Base-by-base conservation (phyloP, 2,888 invertebrate genomes). In the Amphipyra tragopoginis region DNA sequence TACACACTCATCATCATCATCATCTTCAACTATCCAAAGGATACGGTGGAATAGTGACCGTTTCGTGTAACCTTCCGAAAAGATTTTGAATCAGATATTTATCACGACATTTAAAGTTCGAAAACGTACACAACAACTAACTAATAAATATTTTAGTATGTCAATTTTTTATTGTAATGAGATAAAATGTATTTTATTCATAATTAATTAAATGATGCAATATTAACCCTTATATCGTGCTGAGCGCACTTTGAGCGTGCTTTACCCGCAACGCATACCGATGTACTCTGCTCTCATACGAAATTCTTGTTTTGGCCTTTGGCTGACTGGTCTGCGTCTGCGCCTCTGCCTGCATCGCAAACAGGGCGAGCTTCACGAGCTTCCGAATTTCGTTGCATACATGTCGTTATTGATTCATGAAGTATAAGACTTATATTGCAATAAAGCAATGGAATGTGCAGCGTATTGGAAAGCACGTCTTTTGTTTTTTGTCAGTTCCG, bases 251-350 rank as follows among this genome's bases (percentile, higher is more conserved):
- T 3, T 29, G 70, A 57, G 81, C 85, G 85, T 85, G 85, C 75
- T 73, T 78, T 76, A 78, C 57, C 60, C 75, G 62, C 84, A 79
- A 62, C 83, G 78, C 80, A 81, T 82, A 70, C 55, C 82, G 75
- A 72, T 72, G 72, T 73, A 85, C 84, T 85, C 80, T 49, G 64
- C 58, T 54, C 45, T 44, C 50, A 47, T 48, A 68, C 33, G 62
- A 63, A 63, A 74, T 69, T 67, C 69, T 67, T 53, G 76, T 79
- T 77, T 72, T 47, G 39, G 42, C 57, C 78, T 77, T 72, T 47
- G 39, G 42, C 57, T 52, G 52, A 70, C 70, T 43, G 57, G 42
- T 49, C 34, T 13, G 42, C 36, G 47, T 29, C 29, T 29, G 29
- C 29, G 29, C 48, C 29, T 47, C 42, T 40, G 51, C 21, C 15